These are phyloP conservation scores for Coleophora flavipennella DNA, from an alignment of 2,888 invertebrate genomes.

Conservation along the genomic window DNA sequence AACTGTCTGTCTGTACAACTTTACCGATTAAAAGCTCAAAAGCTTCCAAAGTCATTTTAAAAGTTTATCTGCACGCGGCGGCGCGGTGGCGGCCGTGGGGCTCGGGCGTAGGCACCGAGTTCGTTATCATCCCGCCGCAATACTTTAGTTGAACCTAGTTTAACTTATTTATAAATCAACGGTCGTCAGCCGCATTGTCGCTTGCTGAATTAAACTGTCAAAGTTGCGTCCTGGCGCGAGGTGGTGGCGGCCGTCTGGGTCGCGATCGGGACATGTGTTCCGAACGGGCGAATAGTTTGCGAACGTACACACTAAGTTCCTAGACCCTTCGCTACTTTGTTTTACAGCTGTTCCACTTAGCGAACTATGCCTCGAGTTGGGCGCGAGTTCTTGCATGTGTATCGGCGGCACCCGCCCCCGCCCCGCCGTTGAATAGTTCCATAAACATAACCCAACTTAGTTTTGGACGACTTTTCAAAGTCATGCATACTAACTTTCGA, in stretches of 20 bases:
- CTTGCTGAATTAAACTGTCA: slow-evolving; percentile 55
- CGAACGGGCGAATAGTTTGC: slow-evolving; percentile 48
- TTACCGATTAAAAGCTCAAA: slow-evolving; percentile 75
- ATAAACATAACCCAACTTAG: slow-evolving; percentile 73
- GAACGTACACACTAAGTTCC: slow-evolving; percentile 67
- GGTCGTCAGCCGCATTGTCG: slow-evolving; percentile 43
- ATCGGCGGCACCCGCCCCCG: slow-evolving; percentile 68
- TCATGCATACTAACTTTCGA: slow-evolving; percentile 73
- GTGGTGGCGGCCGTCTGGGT: slow-evolving; percentile 18
- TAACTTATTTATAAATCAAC: slow-evolving; percentile 65
- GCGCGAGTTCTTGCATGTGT: slow-evolving; percentile 72
- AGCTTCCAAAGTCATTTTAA: slow-evolving; percentile 75
- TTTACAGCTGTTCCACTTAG: slow-evolving; percentile 73
- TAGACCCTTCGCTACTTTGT: slow-evolving; percentile 73
- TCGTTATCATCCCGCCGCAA: slow-evolving; percentile 63
- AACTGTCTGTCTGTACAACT: slow-evolving; percentile 75
- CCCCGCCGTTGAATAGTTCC: slow-evolving; percentile 60
- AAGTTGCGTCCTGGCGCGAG: slow-evolving; percentile 35
- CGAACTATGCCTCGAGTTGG: slow-evolving; percentile 70
- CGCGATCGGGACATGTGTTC: slow-evolving; percentile 41
- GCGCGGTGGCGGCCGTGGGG: slow-evolving; percentile 32
- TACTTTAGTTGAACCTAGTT: slow-evolving; percentile 69
- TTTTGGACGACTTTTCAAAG: slow-evolving; percentile 73
- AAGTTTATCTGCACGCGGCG: slow-evolving; percentile 72
- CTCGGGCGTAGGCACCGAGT: slow-evolving; percentile 46